Base-by-base conservation (phyloP, 2,888 invertebrate genomes). In the Xestia ashworthii region DNA sequence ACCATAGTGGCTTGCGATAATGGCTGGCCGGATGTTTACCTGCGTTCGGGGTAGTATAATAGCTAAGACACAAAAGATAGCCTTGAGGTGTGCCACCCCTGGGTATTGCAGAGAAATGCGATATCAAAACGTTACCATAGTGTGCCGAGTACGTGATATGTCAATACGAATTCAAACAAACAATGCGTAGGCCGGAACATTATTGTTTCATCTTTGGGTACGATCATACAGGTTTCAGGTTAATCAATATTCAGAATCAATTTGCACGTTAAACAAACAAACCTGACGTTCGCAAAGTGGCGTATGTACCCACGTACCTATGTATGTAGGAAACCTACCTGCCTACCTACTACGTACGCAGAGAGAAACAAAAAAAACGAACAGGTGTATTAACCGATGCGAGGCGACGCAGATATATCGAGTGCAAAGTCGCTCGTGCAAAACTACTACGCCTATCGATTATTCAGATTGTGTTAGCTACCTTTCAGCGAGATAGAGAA, bases 21-120 rank as follows among this genome's bases (percentile, higher is more conserved):
- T 87, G 80, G 78, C 58, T 68, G 74, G 64, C 79, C 87, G 84
- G 87, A 87, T 81, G 83, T 86, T 87, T 87, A 87, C 87, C 87
- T 87, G 87, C 83, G 87, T 76, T 81, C 62, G 14, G 76, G 83
- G 80, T 77, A 80, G 79, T 78, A 79, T 83, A 87, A 87, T 84
- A 84, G 80, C 60, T 65, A 70, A 78, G 85, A 83, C 76, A 77
- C 58, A 83, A 76, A 74, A 80, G 81, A 69, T 81, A 77, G 77
- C 76, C 82, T 70, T 73, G 78, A 81, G 71, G 73, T 73, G 76
- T 76, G 22, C 25, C 69, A 74, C 82, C 84, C 78, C 62, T 12
- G 79, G 62, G 84, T 69, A 76, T 64, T 67, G 72, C 67, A 80
- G 82, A 84, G 84, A 80, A 86, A 86, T 72, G 71, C 60, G 79